Conservation (phyloP, 2,888 invertebrate species). For the Sphaeridia pumilis region DNA sequence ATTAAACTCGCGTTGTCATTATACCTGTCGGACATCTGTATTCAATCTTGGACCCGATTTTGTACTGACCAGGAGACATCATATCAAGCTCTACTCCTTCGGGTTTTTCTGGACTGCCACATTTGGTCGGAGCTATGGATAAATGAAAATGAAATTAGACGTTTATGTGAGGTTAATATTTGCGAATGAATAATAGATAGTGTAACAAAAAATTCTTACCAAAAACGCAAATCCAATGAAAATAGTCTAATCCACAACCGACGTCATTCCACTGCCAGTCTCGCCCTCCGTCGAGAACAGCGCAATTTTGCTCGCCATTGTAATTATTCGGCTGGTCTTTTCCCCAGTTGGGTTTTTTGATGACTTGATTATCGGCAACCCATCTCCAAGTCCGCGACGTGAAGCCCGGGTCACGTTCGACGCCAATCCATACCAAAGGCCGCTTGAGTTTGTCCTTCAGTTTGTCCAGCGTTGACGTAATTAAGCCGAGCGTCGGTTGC, state of each 20-base stretch:
- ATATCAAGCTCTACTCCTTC: conserved; percentile 28
- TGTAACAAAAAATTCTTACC: conserved; percentile 21
- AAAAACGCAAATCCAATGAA: conserved; percentile 70
- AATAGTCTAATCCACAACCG: conserved; percentile 81
- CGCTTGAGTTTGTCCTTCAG: conserved; percentile 67
- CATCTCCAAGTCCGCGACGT: conserved; percentile 77
- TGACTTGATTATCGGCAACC: conserved; percentile 77
- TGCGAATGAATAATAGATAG: too few relatives aligned
- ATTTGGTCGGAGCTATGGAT: conserved; percentile 61
- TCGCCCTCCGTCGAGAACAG: conserved; percentile 79
- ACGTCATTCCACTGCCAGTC: conserved; percentile 92
- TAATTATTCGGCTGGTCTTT: conserved; percentile 92
- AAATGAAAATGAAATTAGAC: not conserved
- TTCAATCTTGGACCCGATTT: conserved; percentile 23
- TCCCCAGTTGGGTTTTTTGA: conserved; percentile 74
- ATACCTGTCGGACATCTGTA: conserved; percentile 16
- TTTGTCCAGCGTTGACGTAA: conserved; percentile 50
- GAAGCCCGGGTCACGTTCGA: conserved; percentile 71
- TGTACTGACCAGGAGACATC: conserved; percentile 23
- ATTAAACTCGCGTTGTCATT: not conserved
- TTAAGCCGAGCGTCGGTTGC: conserved; percentile 34
- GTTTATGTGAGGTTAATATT: too few relatives aligned
- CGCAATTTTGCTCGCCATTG: conserved; percentile 89
- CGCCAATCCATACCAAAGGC: conserved; percentile 82
- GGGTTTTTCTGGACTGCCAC: conserved; percentile 76